Conservation (phyloP, 2,888 invertebrate species). For the Eupithecia exiguata region DNA sequence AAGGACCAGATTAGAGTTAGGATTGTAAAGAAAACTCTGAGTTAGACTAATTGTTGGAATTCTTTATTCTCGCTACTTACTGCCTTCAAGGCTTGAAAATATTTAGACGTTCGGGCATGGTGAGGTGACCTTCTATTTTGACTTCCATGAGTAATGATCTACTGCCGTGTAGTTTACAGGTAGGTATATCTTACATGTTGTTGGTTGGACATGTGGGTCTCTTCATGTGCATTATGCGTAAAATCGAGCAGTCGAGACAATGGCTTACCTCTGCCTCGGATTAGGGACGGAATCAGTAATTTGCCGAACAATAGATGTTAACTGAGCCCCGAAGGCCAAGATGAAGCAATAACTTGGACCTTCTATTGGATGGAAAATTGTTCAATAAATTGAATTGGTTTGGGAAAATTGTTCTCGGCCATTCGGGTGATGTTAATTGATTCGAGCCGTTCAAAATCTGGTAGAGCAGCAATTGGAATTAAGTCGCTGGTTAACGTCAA, state of each 20-base stretch:
- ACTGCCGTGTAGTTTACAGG: constrained; percentile 32
- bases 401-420: neutral
- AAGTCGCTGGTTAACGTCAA: neutral
- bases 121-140: constrained; percentile 2
- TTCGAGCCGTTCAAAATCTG: neutral
- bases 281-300: constrained; percentile 77
- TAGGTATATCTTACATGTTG: constrained; percentile 14
- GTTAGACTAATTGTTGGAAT: constrained; percentile 1
- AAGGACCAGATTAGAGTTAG: constrained; percentile 55
- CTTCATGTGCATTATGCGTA: constrained; percentile 66
- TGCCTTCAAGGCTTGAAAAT: neutral
- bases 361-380: constrained; percentile 52
- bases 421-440: neutral
- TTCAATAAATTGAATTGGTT: constrained; percentile 10
- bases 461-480: neutral
- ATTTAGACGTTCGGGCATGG: neutral
- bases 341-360: constrained; percentile 62
- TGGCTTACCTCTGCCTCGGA: constrained; percentile 64
- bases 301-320: constrained; percentile 77
- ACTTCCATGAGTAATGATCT: neutral
- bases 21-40: constrained; percentile 29
- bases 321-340: constrained; percentile 75
- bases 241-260: constrained; percentile 76
- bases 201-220: constrained; percentile 44
- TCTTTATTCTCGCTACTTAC: neutral